Evolutionary conservation across 2,113 vertebrate species (phyloP).

Genomic region (Oreocharis arfaki): DNA sequence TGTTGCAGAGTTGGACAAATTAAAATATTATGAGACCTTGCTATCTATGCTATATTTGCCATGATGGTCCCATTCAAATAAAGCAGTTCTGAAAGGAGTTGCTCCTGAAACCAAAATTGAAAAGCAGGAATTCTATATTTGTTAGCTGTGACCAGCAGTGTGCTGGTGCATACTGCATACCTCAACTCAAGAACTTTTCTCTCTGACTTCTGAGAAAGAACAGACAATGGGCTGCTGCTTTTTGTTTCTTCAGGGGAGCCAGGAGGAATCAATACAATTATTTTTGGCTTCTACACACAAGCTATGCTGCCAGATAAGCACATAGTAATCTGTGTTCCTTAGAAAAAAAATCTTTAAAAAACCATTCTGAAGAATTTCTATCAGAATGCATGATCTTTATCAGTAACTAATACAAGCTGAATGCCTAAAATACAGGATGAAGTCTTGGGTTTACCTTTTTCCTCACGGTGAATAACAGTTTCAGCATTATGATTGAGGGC

Average conservation of each 20-base stretch:
- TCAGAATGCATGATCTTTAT: background rate
- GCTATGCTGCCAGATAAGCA: conserved; percentile 28
- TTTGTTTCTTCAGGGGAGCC: conserved; percentile 13
- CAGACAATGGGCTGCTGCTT: background rate
- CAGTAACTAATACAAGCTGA: background rate
- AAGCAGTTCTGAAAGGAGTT: background rate
- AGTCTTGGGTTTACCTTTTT: background rate
- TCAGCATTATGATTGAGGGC: background rate
- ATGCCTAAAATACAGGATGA: background rate
- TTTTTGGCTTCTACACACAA: background rate
- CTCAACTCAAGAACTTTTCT: background rate
- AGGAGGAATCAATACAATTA: conserved; percentile 10
- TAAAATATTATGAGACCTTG: conserved; percentile 39
- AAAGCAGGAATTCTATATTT: background rate
- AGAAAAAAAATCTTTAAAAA: background rate
- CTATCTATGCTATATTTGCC: conserved; percentile 8
- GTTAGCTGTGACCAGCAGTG: background rate
- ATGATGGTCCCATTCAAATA: background rate
- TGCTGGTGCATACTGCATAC: background rate
- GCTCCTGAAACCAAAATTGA: background rate
- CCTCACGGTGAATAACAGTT: background rate
- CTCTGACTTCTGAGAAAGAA: background rate
- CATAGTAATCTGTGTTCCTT: background rate
- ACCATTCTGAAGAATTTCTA: background rate
- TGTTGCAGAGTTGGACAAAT: background rate